Evolutionary conservation across 2,888 invertebrate species (phyloP), one percentile per base, ranked within the genome.

Genomic region (Cryptophagus acutangulus): DNA sequence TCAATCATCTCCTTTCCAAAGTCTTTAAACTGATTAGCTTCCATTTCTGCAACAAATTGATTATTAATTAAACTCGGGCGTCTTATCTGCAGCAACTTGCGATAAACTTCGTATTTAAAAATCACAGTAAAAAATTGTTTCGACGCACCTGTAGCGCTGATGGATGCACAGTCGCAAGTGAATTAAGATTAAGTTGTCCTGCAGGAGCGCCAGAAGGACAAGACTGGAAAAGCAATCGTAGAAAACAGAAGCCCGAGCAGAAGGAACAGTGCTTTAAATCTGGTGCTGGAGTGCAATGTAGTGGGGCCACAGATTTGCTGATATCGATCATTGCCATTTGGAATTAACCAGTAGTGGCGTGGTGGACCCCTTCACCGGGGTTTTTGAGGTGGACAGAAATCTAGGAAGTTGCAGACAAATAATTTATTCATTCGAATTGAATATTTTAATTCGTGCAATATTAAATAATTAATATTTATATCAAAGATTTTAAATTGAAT

Each of bases 1-100:
- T 94, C 92, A 25, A 91, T 82, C 89, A 95, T 94, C 62, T 89
- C 87, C 68, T 87, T 89, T 46, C 92, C 91, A 65, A 89, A 89
- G 57, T 87, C 84, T 66, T 82, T 85, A 67, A 90, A 90, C 57
- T 84, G 82, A 53, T 79, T 77, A 28, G 85, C 79, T 66, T 90
- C 88, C 89, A 90, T 90, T 51, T 59, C 69, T 64, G 54, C 35
- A 59, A 31, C 15, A 14, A 31, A 16, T 12, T 35, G 17, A 37
- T 29, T 40, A 35, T 4, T 16, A 31, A 31, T 26, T 8, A 3
- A n/a, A 26, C 12, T 26, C 12, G 4, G 26, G 20, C 6, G 9
- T 6, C 20, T 6, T 8, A 9, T 8, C 6, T 20, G 20, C 6
- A 20, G 20, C 6, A 20, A 20, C 20, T 6, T 6, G 9, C 6